These are phyloP conservation scores for Calliopum simillimum DNA, from an alignment of 2,888 invertebrate genomes.

Conservation along the genomic window DNA sequence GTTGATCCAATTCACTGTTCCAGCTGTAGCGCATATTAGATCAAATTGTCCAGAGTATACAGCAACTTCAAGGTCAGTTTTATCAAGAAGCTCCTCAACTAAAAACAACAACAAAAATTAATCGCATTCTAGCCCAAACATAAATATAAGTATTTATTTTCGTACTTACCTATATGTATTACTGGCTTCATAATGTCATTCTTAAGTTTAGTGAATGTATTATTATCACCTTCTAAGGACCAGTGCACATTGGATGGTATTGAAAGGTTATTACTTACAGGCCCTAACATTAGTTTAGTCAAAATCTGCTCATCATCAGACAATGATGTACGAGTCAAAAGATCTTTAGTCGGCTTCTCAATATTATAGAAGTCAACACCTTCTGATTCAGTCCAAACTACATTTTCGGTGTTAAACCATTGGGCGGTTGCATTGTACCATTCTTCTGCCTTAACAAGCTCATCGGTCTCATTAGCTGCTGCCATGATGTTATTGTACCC, in stretches of 20 bases:
- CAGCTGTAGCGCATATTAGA: conserved; percentile 85
- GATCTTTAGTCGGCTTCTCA: conserved; percentile 62
- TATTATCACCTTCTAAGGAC: conserved; percentile 72
- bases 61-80: conserved; percentile 76
- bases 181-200: conserved; percentile 87
- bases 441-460: conserved; percentile 70
- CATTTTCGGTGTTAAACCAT: conserved; percentile 74
- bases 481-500: conserved; percentile 74
- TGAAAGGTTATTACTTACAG: conserved; percentile 75
- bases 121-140: no score
- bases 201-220: conserved; percentile 72
- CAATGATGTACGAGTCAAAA: conserved; percentile 55
- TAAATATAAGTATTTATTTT: no score
- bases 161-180: conserved; percentile 74
- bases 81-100: conserved; percentile 78
- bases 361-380: conserved; percentile 88
- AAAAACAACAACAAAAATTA: conserved; percentile 61
- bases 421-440: conserved; percentile 74
- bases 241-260: conserved; percentile 76
- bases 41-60: conserved; percentile 88
- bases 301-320: conserved; percentile 38
- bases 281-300: conserved; percentile 76
- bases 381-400: conserved; percentile 71
- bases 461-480: conserved; percentile 71
- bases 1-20: conserved; percentile 81